These are phyloP conservation scores for Eupeodes latifasciatus DNA, from an alignment of 2,888 invertebrate genomes.

Conservation along the genomic window DNA sequence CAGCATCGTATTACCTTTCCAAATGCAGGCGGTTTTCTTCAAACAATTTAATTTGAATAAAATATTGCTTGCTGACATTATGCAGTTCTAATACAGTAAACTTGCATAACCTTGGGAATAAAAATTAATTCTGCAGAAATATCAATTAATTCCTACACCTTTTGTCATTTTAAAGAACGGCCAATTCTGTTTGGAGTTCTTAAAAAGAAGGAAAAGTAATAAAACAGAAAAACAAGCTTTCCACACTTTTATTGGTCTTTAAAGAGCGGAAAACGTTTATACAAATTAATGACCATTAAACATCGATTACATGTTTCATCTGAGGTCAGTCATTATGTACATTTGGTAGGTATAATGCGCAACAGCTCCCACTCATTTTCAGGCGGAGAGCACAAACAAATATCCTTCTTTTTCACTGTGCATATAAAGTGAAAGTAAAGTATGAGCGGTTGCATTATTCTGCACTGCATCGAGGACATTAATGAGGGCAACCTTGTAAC, in stretches of 20 bases:
- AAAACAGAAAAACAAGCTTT: not conserved
- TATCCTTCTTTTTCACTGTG: constrained; percentile 38
- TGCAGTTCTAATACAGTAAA: not conserved
- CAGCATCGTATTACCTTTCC: not conserved
- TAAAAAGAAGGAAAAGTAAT: not conserved
- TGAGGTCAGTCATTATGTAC: constrained; percentile 1
- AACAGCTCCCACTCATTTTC: constrained; percentile 53
- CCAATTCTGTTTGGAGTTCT: not conserved
- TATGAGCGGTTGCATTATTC: constrained; percentile 20
- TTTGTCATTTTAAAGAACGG: not conserved
- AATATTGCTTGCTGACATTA: not conserved
- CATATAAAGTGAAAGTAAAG: constrained; percentile 67
- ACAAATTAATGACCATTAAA: constrained; percentile 62
- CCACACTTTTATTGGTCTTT: constrained; percentile 29
- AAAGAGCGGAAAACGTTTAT: constrained; percentile 24
- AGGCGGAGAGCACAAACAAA: constrained; percentile 4
- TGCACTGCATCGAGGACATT: constrained; percentile 44
- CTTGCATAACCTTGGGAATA: not conserved
- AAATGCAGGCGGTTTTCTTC: not conserved
- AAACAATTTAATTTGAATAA: not conserved
- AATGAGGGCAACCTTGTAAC: constrained; percentile 73
- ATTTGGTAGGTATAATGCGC: not conserved
- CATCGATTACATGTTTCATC: constrained; percentile 63
- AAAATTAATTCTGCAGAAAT: constrained; percentile 4
- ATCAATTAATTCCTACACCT: constrained; percentile 16